Evolutionary conservation across 2,113 vertebrate genomes (phyloP), one percentile per base, ranked within the genome.

Genomic region (Rhinichthys klamathensis): DNA sequence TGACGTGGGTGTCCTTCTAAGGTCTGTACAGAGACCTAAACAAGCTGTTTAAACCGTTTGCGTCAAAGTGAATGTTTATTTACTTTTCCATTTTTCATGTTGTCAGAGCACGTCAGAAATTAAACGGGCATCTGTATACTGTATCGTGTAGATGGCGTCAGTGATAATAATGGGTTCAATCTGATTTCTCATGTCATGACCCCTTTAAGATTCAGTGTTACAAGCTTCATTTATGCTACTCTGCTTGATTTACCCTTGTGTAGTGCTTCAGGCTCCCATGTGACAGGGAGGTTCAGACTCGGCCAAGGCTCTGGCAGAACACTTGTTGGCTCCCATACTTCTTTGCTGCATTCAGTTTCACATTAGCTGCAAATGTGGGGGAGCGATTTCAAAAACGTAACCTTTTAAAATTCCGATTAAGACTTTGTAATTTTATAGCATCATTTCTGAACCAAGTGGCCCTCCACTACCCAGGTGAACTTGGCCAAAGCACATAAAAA

Each of bases 221-320:
- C 78, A 60, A 67, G 61, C 16, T 44, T 70, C 9, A 61, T 88
- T 84, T 84, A 85, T 81, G 80, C 70, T 79, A 44, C 32, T 70
- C 77, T 23, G 30, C 54, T 46, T 80, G 27, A 77, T 84, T 84
- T 79, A 35, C 83, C 83, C 78, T 54, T 82, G 51, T 74, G 54
- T 58, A 38, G 44, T 32, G 35, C 72, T 86, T 69, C 25, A 30
- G 78, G 80, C 51, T 81, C 87, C 77, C 81, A 73, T 51, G 61
- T 84, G 85, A 58, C 70, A 44, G 77, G 77, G 85, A 86, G 87
- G 85, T 84, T 73, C 82, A 44, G 70, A 81, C 27, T 77, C 70
- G 38, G 38, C 77, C 80, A 79, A 70, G 35, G 81, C 76, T 85
- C 30, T 92, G 92, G 90, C 88, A 89, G 90, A 86, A 91, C 89